A percentile compares a stretch with the other conserved stretches of the same genome.
Evolutionary conservation across 2,888 invertebrate genomes (phyloP).

Genomic region (Spicauda simplicius): DNA sequence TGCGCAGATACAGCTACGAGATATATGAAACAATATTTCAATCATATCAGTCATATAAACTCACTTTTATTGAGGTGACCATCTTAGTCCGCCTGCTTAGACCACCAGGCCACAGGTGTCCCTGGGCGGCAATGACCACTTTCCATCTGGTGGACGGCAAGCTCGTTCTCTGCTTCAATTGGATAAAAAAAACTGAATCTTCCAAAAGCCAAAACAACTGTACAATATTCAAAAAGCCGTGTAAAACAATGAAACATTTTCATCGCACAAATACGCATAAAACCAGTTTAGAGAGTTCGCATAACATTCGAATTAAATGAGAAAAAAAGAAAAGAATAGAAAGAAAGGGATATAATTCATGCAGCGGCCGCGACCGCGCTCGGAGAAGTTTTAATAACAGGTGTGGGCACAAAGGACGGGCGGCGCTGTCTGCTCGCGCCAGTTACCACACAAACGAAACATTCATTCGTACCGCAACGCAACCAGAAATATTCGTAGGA

Average conservation of each 20-base stretch:
- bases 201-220: neutral
- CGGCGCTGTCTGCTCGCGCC: conserved; percentile 52
- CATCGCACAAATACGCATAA: conserved; percentile 1
- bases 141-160: too few relatives aligned
- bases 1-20: too few relatives aligned
- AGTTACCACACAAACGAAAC: conserved; percentile 55
- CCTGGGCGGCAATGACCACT: too few relatives aligned
- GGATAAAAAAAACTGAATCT: too few relatives aligned
- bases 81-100: too few relatives aligned
- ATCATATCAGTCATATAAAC: too few relatives aligned
- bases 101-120: too few relatives aligned
- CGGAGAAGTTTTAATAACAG: conserved; percentile 69
- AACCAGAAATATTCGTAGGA: conserved; percentile 15
- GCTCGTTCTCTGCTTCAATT: too few relatives aligned
- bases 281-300: neutral
- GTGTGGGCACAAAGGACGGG: conserved; percentile 61
- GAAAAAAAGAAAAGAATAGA: conserved; percentile 5
- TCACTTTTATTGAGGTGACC: too few relatives aligned
- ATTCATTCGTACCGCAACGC: conserved; percentile 48
- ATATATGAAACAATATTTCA: too few relatives aligned
- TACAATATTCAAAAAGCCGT: neutral
- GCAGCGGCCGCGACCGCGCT: conserved; percentile 50
- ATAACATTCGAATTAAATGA: conserved; percentile 6
- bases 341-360: conserved; percentile 53
- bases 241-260: neutral